Evolutionary conservation across 64 coral and sea anemone species (phyloP), one percentile per base, ranked within the genome.

Genomic region (Porites australiensis): DNA sequence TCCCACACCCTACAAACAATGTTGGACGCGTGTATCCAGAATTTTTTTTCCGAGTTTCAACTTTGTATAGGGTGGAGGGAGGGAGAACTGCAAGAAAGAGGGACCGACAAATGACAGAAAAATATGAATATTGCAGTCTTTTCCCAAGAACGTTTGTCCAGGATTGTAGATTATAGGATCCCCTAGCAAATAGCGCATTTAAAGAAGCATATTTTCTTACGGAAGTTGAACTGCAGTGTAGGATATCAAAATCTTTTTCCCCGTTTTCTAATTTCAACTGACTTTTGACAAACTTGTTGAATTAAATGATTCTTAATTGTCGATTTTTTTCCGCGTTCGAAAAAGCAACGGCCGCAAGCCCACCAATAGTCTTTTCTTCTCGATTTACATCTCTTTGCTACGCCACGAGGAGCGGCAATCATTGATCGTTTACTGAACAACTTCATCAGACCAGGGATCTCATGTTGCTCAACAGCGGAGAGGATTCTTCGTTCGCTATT

Each of bases 321-420:
- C 6, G 92, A 94, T 74, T 94, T 94, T 52, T 94, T 94, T 23
- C 37, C 49, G 59, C 92, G 68, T 50, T 76, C 75, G 70, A 94
- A 94, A 50, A 88, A 94, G 27, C 92, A 94, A 58, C 48, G 58
- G 12, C 92, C 92, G 45, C 92, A 94, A 6, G 86, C 92, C 92
- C 92, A 94, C 20, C 52, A 71, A 47, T 88, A 82, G n/a, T 75
- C 84, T 61, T 88, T 74, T 14, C 74, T 72, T 1, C 84, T 64
- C 46, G 64, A 78, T 64, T 77, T 69, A 50, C 46, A 54, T 0
- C 92, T 57, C 7, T 57, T 57, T 57, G 54, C 84, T 12, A 49
- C 37, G 16, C 92, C 46, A 7, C 75, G 58, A 15, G 16, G 37
- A 20, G 27, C 44, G 19, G 51, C 13, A 18, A 21, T 5, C 7